Base-by-base conservation (phyloP, 2,113 vertebrate genomes). In the Pseudopodoces humilis region DNA sequence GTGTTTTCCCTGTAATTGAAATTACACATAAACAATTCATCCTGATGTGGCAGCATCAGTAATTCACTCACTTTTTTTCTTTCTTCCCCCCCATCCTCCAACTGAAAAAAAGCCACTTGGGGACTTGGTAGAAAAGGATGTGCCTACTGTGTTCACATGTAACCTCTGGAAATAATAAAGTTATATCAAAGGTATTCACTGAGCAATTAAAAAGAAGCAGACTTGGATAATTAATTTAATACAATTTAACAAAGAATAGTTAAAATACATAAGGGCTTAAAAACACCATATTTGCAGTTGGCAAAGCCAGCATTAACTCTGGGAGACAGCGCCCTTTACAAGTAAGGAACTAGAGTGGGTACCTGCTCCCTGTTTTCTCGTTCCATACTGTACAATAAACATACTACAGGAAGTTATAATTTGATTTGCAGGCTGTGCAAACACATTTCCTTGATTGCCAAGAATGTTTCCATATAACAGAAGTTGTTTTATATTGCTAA, bases 1-100 rank as follows among this genome's bases (percentile, higher is more conserved):
- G 8, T 24, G 19, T 63, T 85, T 70, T 43, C 55, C 55, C 62
- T 86, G 59, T 74, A 92, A 94, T 90, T 92, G 96, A 94, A 90
- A 69, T 69, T 65, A 95, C 28, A 76, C 44, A 41, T 7, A 10
- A 80, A 85, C 0, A 0, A 90, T 49, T 92, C 31, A 88, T 72
- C 63, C 70, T 46, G 37, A n/a, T 79, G 46, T 33, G 75, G 33
- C 25, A 92, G 14, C 25, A 77, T 10, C 53, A 79, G 62, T 39
- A 72, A 69, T 10, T 39, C 11, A 31, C 22, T 39, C 7, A 2
- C 3, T 15, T 30, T 12, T 41, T 7, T 28, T 15, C 2, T 27
- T 39, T 13, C 5, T 25, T 41, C 13, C 19, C 12, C 4, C 19
- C 5, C 27, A 15, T 6, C 1, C 4, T 15, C 6, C 19, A 44